Percentiles rank a stretch among this genome's conserved stretches.
Conservation (phyloP, 2,888 invertebrate species). For the Timandra comae region DNA sequence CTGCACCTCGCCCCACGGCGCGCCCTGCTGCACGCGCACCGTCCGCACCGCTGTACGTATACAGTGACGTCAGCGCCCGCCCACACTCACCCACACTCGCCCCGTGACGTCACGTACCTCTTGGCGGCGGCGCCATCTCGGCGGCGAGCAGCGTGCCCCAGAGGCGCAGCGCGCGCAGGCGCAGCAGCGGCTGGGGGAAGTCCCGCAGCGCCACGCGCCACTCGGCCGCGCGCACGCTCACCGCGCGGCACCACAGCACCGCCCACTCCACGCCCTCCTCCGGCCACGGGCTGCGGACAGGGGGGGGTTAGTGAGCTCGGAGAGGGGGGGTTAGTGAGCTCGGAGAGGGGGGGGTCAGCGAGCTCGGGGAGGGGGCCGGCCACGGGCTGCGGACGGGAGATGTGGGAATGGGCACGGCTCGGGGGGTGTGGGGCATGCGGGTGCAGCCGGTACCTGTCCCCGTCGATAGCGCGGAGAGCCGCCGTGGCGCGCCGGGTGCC, state of each 20-base stretch:
- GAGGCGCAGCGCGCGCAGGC: constrained; percentile 87
- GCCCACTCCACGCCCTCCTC: constrained; percentile 92
- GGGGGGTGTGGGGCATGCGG: no score
- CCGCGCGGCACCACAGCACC: constrained; percentile 94
- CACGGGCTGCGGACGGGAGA: constrained; percentile 82
- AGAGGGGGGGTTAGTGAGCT: no score
- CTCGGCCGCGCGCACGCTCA: constrained; percentile 87
- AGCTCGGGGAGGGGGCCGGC: no score
- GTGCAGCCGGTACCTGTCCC: constrained; percentile 77
- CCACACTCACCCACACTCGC: neutral
- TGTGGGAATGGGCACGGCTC: neutral
- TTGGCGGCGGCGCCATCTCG: constrained; percentile 83
- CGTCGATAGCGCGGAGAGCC: constrained; percentile 88
- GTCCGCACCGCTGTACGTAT: constrained; percentile 85
- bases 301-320: no score
- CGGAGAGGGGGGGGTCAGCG: no score
- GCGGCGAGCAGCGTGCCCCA: constrained; percentile 95
- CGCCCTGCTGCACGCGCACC: constrained; percentile 87
- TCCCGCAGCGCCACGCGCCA: constrained; percentile 95
- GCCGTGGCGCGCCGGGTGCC: constrained; percentile 85
- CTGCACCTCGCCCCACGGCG: constrained; percentile 88
- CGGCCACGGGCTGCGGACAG: constrained; percentile 86
- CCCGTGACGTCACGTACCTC: constrained; percentile 12
- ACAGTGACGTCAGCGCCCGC: no score
- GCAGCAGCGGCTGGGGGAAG: constrained; percentile 95